Evolutionary conservation across 2,113 vertebrate genomes (phyloP), one percentile per base, ranked within the genome.

Genomic region (Tympanuchus pallidicinctus): DNA sequence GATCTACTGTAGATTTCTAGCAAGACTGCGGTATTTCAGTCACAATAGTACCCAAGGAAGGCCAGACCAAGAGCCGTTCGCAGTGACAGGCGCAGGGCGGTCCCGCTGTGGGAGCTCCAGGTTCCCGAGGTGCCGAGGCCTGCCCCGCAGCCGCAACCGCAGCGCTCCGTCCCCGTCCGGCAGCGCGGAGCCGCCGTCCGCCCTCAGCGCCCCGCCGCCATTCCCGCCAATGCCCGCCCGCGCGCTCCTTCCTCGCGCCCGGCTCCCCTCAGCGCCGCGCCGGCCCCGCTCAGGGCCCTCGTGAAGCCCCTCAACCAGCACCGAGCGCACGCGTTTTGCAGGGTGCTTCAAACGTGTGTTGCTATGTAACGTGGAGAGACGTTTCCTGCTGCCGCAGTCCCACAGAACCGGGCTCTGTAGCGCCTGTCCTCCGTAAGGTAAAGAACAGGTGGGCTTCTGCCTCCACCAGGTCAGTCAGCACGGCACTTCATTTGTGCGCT

Each of bases 401-500:
- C 32, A 16, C 8, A 15, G 27, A 9, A 8, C 14, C 27, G 14
- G 52, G 14, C 27, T 54, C 52, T 54, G 54, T 10, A 28, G 21
- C 17, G 32, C 16, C 47, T 18, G 1, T 8, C 9, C 21, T 66
- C 28, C 50, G 71, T 7, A 32, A 57, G 63, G 47, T 21, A 59
- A 64, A 43, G 60, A 48, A 73, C 24, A n/a, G 57, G 2, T 3
- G 16, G 69, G 66, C 30, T 17, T 50, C 48, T 28, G 0, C 13
- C 34, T n/a, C 24, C 5, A 47, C 47, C 45, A 25, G 57, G 24
- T 42, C 22, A 40, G 0, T 42, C 73, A 0, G 17, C 3, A 12
- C 43, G 48, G 48, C 0, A 1, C 18, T 40, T 13, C 7, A 27
- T 3, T 10, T 3, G 1, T 8, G 11, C 6, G 0, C 19, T 42